phyloP scores from a whole-genome alignment of 1,140 invertebrate species.

The Rhopalosiphum padi region DNA sequence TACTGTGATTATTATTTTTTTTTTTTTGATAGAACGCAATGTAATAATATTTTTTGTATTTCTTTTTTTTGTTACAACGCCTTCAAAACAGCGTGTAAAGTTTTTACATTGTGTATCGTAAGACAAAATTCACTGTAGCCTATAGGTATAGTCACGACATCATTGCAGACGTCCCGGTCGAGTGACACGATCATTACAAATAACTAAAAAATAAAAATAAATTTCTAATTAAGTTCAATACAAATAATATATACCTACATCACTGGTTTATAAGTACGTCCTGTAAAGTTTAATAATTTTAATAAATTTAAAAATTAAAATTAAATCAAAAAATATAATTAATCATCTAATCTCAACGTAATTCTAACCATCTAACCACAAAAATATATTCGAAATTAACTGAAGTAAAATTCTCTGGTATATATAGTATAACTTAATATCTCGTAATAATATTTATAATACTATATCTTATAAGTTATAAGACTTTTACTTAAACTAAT shows the following conservation, averaged over 20 bases:
- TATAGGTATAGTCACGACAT: not conserved
- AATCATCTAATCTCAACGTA: too few species aligned
- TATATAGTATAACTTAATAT: too few species aligned
- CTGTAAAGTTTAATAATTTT: fast-evolving
- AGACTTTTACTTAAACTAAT: too few species aligned
- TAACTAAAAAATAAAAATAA: not conserved
- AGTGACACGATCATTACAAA: not conserved
- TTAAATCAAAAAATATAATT: too few species aligned
- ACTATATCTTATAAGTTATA: too few species aligned
- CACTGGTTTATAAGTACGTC: not conserved
- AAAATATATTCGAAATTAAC: too few species aligned
- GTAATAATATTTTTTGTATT: not conserved
- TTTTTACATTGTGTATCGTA: not conserved
- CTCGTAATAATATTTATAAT: too few species aligned
- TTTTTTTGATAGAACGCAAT: not conserved
- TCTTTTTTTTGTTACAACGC: not conserved
- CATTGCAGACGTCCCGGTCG: not conserved
- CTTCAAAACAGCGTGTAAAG: not conserved
- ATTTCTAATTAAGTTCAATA: not conserved
- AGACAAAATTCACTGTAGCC: not conserved
- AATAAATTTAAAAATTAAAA: not conserved
- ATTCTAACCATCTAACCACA: too few species aligned
- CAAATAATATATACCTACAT: not conserved
- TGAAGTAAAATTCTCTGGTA: too few species aligned
- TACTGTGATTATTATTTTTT: not conserved